A percentile compares a stretch with the other conserved stretches of the same genome.
These are phyloP conservation scores for Butorides virescens DNA, from an alignment of 2,113 vertebrate genomes.

Conservation along the genomic window DNA sequence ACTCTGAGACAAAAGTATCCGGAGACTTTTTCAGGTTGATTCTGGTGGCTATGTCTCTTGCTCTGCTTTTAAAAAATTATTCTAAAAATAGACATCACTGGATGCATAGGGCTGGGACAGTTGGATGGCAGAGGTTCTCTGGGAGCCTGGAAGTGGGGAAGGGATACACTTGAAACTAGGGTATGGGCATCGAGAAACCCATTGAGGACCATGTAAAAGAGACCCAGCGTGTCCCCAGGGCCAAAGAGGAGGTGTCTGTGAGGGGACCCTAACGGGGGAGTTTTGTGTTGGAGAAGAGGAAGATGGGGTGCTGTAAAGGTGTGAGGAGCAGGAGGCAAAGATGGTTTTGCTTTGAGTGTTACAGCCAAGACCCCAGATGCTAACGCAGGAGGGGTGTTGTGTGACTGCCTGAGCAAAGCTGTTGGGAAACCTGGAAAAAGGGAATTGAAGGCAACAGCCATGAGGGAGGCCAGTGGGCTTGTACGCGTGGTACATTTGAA, in stretches of 20 bases:
- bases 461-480: neutral
- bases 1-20: neutral
- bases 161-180: neutral
- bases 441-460: fast-evolving
- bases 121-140: neutral
- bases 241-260: neutral
- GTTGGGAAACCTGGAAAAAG: neutral
- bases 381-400: neutral
- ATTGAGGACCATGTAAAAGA: neutral
- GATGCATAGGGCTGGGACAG: neutral
- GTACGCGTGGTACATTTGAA: neutral
- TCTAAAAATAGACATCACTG: neutral
- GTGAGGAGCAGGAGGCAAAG: neutral
- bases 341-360: neutral
- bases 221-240: neutral
- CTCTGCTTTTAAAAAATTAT: neutral
- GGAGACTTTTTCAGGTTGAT: neutral
- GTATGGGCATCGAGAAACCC: neutral
- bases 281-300: neutral
- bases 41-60: neutral
- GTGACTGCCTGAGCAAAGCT: neutral
- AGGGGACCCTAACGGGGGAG: neutral
- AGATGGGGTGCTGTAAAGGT: neutral
- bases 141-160: neutral
- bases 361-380: neutral